Base-by-base conservation (phyloP, 2,113 vertebrate species). In the Burhinus oedicnemus region DNA sequence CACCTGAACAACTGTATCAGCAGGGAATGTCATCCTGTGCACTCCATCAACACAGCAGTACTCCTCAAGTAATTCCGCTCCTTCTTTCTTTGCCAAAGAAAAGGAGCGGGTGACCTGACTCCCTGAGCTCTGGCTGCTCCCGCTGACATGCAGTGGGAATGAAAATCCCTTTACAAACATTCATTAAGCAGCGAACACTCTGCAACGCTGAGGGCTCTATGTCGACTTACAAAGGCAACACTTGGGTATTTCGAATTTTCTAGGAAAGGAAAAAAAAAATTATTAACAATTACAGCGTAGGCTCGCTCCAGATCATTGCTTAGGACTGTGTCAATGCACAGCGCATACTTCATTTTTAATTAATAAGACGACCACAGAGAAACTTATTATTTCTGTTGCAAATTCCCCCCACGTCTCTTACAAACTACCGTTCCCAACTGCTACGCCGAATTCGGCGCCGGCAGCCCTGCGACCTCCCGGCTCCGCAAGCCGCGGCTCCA, bases 361-460 rank as follows among this genome's bases (percentile, higher is more conserved):
- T 87, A 38, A 85, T 5, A 57, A 32, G 74, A 61, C 3, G 17
- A 71, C n/a, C 65, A 68, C 21, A 4, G 51, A 54, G 49, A 90
- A 93, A 94, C 89, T 97, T 93, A 62, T 20, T 64, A 64, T 92
- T 94, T 79, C 76, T 70, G 55, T 14, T n/a, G 60, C 34, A 47
- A 68, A 95, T 94, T 72, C 32, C 15, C 19, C 9, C 25, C 34
- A 19, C 29, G 32, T 26, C 65, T 76, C 27, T 9, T 19, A n/a
- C 22, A 65, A 87, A 40, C 81, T 83, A 8, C 88, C 76, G 64
- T 97, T 42, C 83, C 60, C 52, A 34, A 0, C 12, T 5, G 71
- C 65, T 27, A 47, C 45, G 44, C 65, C 70, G 18, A 69, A 83
- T 42, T 15, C 89, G 22, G 60, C 45, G 15, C 55, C 69, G 54